Base-by-base conservation (phyloP, 1,140 invertebrate species). In the Drosophila pruinosa region DNA sequence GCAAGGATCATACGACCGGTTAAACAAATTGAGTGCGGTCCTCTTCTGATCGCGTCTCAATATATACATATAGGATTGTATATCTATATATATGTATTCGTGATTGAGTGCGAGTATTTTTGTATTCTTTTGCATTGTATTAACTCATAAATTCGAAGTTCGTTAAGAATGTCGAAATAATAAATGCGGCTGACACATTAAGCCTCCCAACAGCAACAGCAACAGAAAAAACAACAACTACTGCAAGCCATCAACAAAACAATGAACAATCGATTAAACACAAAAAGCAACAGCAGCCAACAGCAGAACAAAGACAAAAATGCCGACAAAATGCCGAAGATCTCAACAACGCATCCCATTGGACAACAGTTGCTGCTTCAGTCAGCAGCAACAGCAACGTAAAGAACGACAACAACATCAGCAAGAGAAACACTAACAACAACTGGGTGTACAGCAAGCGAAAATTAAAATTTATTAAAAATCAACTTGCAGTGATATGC, bases 91-190 rank as follows among this genome's bases (percentile, higher is more conserved):
- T 48, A 38, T 47, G 14, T n/a, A 47, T 48, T 24, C 14, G 21
- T 28, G 10, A 59, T 52, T 28, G 31, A 50, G 69, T 36, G 41
- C 15, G 54, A 41, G 47, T 68, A 70, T 61, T 72, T 72, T 39
- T 53, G 65, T 68, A 48, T 54, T 59, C 67, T 38, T 50, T 34
- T 43, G 57, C 52, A 52, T 82, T 86, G 82, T 86, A 88, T 86
- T 86, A 82, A 88, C 79, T 89, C 83, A 89, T 89, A 89, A 89
- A 89, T 89, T 89, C 64, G 31, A 83, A 77, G 85, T 89, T 89
- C 83, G 83, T 89, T 89, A 89, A 89, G 81, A 89, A 89, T 89
- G 83, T 89, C 83, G 81, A 85, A 85, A 85, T 75, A 85, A 85
- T 88, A 85, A 86, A 86, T 86, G 82, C 73, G 68, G 68, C 63